phyloP scores from a whole-genome alignment of 2,797 vertebrate genomes.

The Peromyscus nudipes region DNA sequence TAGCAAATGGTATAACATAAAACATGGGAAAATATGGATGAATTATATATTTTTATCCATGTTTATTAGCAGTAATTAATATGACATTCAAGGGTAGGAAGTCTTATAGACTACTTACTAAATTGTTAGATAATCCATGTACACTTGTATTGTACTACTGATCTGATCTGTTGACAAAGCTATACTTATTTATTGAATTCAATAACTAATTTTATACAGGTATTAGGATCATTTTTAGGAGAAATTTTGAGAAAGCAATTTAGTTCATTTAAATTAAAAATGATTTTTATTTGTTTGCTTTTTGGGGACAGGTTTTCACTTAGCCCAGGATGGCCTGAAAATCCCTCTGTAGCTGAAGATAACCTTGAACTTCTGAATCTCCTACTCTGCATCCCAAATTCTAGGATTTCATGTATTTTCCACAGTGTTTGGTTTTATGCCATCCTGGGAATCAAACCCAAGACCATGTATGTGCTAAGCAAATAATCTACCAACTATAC shows the following conservation, averaged over 20 bases:
- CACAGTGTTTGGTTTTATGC: not conserved
- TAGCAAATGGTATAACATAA: not conserved
- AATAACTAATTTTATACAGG: not conserved
- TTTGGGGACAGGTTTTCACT: too few species aligned
- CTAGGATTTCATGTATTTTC: not conserved
- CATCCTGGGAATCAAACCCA: not conserved
- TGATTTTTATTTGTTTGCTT: not conserved
- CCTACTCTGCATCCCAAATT: not conserved
- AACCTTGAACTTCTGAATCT: not conserved
- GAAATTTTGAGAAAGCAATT: slow-evolving; percentile 16
- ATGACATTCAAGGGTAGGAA: slow-evolving; percentile 37
- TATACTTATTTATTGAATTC: slow-evolving; percentile 30
- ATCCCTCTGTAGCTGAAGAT: not conserved
- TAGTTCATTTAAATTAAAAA: not conserved
- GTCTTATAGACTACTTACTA: slow-evolving; percentile 12
- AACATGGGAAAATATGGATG: not conserved
- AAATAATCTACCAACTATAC: not conserved
- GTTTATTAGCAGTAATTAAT: slow-evolving; percentile 33
- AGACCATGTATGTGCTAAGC: not conserved
- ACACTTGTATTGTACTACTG: slow-evolving; percentile 7
- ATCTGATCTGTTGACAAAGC: slow-evolving; percentile 29
- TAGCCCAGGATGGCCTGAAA: not conserved
- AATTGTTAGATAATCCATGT: slow-evolving; percentile 13
- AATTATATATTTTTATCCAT: slow-evolving; percentile 24
- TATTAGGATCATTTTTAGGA: not conserved